Conservation (phyloP, 2,797 vertebrate genomes). For the Emydoidea blandingii region DNA sequence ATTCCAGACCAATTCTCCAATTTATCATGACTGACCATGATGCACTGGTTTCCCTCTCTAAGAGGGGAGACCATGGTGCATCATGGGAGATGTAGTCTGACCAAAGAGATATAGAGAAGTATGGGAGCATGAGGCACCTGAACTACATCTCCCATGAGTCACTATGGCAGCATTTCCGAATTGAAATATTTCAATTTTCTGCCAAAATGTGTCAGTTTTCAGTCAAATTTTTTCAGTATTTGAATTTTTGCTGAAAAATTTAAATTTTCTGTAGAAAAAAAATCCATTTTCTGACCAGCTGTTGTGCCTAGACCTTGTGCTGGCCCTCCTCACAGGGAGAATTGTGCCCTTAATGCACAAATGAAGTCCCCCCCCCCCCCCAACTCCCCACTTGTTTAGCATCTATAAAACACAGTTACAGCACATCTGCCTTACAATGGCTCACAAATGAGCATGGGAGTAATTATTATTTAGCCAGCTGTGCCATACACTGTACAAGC, state of each 20-base stretch:
- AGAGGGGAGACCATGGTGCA: not conserved
- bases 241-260: not conserved
- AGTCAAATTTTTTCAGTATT: not conserved
- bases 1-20: not conserved
- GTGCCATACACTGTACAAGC: not conserved
- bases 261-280: not conserved
- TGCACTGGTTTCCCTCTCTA: not conserved
- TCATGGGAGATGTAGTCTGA: not conserved
- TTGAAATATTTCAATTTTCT: not conserved
- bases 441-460: not conserved
- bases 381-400: not conserved
- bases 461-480: not conserved
- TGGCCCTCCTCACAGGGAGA: not conserved
- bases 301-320: accelerated
- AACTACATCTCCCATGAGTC: not conserved
- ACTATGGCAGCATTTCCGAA: not conserved
- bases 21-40: not conserved
- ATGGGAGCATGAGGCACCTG: not conserved
- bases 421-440: not conserved
- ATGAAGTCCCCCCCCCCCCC: not conserved
- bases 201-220: not conserved
- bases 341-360: accelerated
- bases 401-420: not conserved
- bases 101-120: not conserved
- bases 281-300: not conserved